Evolutionary conservation across 35 echinoderm and acorn worm species (phyloP), one percentile per base, ranked within the genome.

Genomic region (Stichopus chloronotus): DNA sequence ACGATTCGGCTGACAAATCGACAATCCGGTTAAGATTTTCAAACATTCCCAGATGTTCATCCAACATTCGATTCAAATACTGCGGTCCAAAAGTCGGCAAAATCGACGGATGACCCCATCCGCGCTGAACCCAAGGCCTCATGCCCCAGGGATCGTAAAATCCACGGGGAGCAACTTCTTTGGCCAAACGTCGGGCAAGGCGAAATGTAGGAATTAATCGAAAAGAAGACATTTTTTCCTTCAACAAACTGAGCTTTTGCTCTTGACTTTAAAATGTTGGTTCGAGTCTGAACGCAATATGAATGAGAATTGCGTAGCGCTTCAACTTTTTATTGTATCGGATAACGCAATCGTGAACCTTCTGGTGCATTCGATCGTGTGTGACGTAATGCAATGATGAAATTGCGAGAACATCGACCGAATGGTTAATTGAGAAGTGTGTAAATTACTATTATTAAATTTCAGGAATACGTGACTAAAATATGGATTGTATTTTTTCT

Each of bases 151-250:
- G 65, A 43, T 78, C 65, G 7, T 59, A 53, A 59, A 53, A 43
- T 58, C 63, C 63, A 5, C 88, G 52, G 0, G 88, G 88, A 54
- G 88, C 72, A 13, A 77, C 25, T 54, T 91, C 72, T 25, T 59
- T 13, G 5, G 72, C 52, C 11, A 91, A 8, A 14, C 88, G 88
- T 55, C 72, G 88, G 56, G 88, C 88, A 19, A 91, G n/a, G 22
- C 72, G 88, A 56, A 91, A 91, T 4, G 88, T 76, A 25, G 88
- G 88, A 55, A 91, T 30, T 24, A 91, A 20, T 25, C 88, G 88
- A 91, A 76, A 91, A 43, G 72, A 88, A 16, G 86, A 88, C 86
- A 76, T 91, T 91, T 74, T 55, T 23, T 14, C 13, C 19, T 11
- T 65, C 61, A 65, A 65, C 30, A 43, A 43, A 43, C 30, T 43